phyloP scores from a whole-genome alignment of 2,888 invertebrate species.

The Eurytoma californica region DNA sequence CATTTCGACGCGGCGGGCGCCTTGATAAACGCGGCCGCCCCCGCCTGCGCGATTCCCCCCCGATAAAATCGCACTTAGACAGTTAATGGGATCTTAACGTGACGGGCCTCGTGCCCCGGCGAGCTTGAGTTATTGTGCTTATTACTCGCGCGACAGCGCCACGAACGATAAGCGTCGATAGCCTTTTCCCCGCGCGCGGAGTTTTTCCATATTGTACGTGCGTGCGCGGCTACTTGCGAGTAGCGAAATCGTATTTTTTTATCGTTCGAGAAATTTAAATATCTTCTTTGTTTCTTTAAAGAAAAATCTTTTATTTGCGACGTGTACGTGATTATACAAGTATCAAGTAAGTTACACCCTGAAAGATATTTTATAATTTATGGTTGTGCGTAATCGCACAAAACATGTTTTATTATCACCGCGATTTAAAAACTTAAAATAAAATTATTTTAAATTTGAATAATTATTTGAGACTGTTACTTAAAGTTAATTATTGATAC shows the following conservation, averaged over 20 bases:
- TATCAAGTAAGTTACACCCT: too few relatives aligned
- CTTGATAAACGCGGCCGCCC: slow-evolving; percentile 35
- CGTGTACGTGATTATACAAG: background rate
- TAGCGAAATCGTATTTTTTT: background rate
- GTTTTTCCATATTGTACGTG: background rate
- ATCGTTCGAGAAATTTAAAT: background rate
- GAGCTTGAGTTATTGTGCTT: slow-evolving; percentile 62
- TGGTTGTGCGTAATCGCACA: too few relatives aligned
- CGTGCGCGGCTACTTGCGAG: background rate
- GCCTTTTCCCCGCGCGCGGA: background rate
- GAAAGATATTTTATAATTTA: too few relatives aligned
- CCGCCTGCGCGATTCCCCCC: slow-evolving; percentile 41
- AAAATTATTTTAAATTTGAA: too few relatives aligned
- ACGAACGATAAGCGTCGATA: slow-evolving; percentile 3
- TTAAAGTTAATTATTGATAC: too few relatives aligned
- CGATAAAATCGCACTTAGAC: slow-evolving; percentile 63
- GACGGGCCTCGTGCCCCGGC: slow-evolving; percentile 37
- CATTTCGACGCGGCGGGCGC: slow-evolving; percentile 16
- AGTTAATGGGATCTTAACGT: slow-evolving; percentile 68
- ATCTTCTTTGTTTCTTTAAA: background rate
- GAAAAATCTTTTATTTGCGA: too few relatives aligned
- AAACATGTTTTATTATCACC: too few relatives aligned
- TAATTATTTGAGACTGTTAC: too few relatives aligned
- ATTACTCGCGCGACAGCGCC: slow-evolving; percentile 51
- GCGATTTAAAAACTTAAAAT: too few relatives aligned